Conservation (phyloP, 2,888 invertebrate species). For the Callyntrura guangdongensis region DNA sequence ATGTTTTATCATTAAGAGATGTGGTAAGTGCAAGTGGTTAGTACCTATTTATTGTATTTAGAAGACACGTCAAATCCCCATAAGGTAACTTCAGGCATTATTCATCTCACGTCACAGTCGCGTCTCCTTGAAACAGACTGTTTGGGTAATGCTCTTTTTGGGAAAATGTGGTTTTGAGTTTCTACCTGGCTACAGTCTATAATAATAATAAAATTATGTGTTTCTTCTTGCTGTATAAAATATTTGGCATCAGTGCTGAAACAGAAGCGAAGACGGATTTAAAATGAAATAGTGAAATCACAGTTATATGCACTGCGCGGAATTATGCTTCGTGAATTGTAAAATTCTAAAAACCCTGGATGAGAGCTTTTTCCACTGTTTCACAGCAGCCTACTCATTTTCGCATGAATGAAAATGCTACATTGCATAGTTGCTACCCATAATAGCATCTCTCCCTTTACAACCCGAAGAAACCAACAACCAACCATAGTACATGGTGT, state of each 20-base stretch:
- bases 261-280: background rate
- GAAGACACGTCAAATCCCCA: too few relatives aligned
- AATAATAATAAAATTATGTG: too few relatives aligned
- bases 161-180: too few relatives aligned
- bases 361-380: constrained; percentile 1
- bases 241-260: background rate
- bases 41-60: too few relatives aligned
- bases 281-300: background rate
- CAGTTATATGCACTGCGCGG: background rate
- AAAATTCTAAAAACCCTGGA: background rate
- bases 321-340: constrained; percentile 30
- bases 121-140: too few relatives aligned
- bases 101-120: too few relatives aligned
- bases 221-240: background rate
- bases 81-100: too few relatives aligned
- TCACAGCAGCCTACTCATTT: constrained; percentile 10
- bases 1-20: too few relatives aligned
- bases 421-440: background rate
- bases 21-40: too few relatives aligned
- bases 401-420: constrained; percentile 45
- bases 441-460: background rate
- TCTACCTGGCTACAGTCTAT: too few relatives aligned
- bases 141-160: too few relatives aligned
- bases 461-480: constrained; percentile 25
- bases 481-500: background rate